Conservation (phyloP, 37 sponge, comb jelly and placozoan species). For the Sycon ciliatum region DNA sequence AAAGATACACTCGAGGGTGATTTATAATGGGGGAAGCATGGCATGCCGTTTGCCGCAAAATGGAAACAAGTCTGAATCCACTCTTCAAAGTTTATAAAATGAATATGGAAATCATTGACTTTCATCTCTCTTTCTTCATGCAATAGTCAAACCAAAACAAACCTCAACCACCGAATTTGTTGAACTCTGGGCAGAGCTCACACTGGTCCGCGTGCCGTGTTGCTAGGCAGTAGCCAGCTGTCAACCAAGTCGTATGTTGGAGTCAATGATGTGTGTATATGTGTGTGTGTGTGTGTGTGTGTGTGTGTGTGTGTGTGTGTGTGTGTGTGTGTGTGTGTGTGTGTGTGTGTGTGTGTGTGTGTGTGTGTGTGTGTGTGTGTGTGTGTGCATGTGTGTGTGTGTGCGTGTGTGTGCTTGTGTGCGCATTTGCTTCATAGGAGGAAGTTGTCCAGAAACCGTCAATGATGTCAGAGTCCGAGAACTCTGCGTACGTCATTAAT, state of each 20-base stretch:
- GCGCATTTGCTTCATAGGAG: neutral
- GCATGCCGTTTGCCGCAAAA: no score
- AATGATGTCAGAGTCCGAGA: slow-evolving; percentile 80
- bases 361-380: slow-evolving; percentile 5
- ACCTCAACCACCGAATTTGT: no score
- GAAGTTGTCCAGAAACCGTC: slow-evolving; percentile 57
- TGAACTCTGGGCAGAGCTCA: no score
- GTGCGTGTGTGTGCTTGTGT: neutral
- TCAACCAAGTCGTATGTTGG: neutral
- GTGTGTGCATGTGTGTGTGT: slow-evolving; percentile 2
- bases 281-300: neutral
- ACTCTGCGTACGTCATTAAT: no score
- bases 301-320: neutral
- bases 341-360: neutral
- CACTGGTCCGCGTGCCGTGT: neutral
- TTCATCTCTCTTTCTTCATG: no score
- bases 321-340: neutral
- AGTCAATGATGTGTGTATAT: no score
- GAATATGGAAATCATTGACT: no score
- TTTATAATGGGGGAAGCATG: no score
- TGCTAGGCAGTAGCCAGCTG: neutral
- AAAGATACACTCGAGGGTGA: no score
- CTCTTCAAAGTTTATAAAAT: no score
- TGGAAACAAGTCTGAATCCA: no score
- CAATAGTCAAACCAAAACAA: no score